Conservation (phyloP, 1,140 invertebrate species). For the Aphelenchoides avenae region DNA sequence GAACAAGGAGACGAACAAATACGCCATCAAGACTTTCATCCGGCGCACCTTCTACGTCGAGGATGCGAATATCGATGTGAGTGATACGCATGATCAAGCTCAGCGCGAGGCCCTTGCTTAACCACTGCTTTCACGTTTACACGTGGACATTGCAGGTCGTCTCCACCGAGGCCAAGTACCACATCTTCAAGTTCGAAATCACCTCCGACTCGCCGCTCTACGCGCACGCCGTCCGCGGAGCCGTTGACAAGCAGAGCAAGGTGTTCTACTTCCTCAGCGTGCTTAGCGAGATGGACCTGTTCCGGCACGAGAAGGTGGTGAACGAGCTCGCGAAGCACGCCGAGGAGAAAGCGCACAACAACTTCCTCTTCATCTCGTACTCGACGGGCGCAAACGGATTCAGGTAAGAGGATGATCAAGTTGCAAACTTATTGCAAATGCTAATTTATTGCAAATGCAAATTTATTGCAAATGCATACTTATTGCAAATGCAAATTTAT, state of each 20-base stretch:
- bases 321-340: slow-evolving; percentile 19
- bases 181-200: too few species aligned
- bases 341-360: slow-evolving; percentile 41
- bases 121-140: slow-evolving; percentile 54
- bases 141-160: slow-evolving; percentile 16
- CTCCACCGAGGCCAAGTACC: too few species aligned
- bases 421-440: too few species aligned
- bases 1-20: slow-evolving; percentile 82
- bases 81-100: too few species aligned
- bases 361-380: slow-evolving; percentile 47
- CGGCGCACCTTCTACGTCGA: slow-evolving; percentile 37
- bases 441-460: too few species aligned
- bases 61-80: slow-evolving; percentile 27
- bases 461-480: too few species aligned
- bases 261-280: slow-evolving; percentile 35
- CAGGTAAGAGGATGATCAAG: too few species aligned
- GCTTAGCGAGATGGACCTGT: slow-evolving; percentile 30
- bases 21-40: slow-evolving; percentile 73
- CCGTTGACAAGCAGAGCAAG: neutral
- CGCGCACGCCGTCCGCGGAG: too few species aligned
- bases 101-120: too few species aligned
- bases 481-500: too few species aligned
- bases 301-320: slow-evolving; percentile 23
- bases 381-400: slow-evolving; percentile 36
- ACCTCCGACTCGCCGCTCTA: too few species aligned